These are phyloP conservation scores for Protula sp. DNA, from an alignment of 2,888 invertebrate species.

Conservation along the genomic window DNA sequence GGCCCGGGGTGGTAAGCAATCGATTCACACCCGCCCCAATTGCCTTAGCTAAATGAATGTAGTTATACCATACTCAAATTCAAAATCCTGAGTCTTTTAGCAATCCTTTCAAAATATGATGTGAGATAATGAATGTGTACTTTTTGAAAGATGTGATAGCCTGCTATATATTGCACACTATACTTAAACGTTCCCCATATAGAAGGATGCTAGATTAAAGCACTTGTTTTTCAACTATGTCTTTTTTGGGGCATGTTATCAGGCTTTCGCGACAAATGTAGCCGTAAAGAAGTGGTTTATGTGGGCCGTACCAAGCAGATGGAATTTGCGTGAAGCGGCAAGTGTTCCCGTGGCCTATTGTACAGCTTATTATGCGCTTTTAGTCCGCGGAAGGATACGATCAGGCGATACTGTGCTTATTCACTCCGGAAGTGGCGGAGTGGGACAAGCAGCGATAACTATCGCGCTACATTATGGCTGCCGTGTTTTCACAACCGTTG, in stretches of 20 bases:
- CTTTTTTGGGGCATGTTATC: constrained; percentile 18
- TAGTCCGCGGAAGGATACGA: constrained; percentile 64
- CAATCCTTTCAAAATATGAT: no score
- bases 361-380: constrained; percentile 75
- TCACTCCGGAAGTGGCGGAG: constrained; percentile 75
- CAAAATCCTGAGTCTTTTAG: no score
- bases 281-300: constrained; percentile 65
- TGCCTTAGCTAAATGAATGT: no score
- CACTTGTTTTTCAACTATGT: no score
- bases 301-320: constrained; percentile 77
- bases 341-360: constrained; percentile 86
- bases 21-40: no score
- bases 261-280: constrained; percentile 7
- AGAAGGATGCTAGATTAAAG: no score
- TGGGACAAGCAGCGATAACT: constrained; percentile 80
- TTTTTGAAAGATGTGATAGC: no score
- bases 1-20: no score
- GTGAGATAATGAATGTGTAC: no score
- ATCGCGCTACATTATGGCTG: not conserved
- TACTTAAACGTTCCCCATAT: no score
- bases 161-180: no score
- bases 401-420: constrained; percentile 73
- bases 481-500: not conserved
- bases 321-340: constrained; percentile 84
- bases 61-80: no score